Conservation (phyloP, 2,888 invertebrate genomes). For the Metacarcinus magister region DNA sequence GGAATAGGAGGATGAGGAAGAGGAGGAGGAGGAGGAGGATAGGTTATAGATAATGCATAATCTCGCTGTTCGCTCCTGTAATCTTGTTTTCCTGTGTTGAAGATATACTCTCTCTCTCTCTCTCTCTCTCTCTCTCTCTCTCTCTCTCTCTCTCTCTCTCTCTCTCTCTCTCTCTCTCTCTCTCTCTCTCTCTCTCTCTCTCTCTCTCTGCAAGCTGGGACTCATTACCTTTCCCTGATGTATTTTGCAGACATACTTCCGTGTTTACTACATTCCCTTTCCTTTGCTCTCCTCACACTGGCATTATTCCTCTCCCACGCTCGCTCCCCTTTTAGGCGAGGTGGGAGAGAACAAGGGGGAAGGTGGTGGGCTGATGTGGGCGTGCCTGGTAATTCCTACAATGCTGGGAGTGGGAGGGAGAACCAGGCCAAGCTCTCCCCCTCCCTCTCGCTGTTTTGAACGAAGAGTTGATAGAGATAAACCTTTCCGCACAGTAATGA, state of each 20-base stretch:
- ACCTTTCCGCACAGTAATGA: background rate
- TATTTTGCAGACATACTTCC: background rate
- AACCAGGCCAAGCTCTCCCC: background rate
- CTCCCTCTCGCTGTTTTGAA: background rate
- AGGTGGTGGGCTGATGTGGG: background rate
- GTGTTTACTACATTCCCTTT: background rate
- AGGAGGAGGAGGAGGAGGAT: background rate
- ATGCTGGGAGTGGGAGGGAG: background rate
- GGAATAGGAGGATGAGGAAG: background rate
- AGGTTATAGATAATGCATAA: background rate
- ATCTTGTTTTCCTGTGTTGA: background rate
- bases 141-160: slow-evolving; percentile 18
- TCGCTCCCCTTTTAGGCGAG: background rate
- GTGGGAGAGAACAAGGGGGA: background rate
- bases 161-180: slow-evolving; percentile 26
- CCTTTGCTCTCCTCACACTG: background rate
- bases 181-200: slow-evolving; percentile 26
- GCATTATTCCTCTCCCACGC: background rate
- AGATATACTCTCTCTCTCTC: no score
- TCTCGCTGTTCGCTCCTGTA: slow-evolving; percentile 26
- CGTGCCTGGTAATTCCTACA: background rate
- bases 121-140: no score
- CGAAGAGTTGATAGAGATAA: background rate
- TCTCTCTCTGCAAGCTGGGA: background rate
- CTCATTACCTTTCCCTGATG: background rate